These are phyloP conservation scores for Terebella lapidaria DNA, from an alignment of 2,888 invertebrate genomes.

Conservation along the genomic window DNA sequence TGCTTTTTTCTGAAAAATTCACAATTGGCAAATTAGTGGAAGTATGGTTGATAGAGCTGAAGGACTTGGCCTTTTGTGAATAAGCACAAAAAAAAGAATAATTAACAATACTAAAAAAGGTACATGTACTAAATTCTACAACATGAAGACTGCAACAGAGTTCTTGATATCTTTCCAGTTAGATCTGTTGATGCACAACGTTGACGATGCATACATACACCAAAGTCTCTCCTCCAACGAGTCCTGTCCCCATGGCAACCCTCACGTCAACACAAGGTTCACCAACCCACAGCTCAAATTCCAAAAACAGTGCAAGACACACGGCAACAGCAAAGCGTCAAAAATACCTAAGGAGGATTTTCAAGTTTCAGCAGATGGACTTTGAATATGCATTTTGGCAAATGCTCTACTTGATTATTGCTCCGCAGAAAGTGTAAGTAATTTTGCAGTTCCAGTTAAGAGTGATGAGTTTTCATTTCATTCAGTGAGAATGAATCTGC, in stretches of 20 bases:
- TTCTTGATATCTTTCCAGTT: too few species aligned
- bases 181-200: too few species aligned
- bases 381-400: constrained; percentile 99
- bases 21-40: too few species aligned
- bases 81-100: too few species aligned
- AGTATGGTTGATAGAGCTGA: too few species aligned
- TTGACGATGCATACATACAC: background rate
- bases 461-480: background rate
- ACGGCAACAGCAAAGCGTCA: constrained; percentile 74
- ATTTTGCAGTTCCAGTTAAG: background rate
- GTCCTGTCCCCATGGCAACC: too few species aligned
- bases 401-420: constrained; percentile 88
- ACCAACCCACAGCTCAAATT: background rate
- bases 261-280: background rate
- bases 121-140: too few species aligned
- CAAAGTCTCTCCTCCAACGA: constrained; percentile 1
- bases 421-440: constrained; percentile 82
- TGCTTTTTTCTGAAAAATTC: too few species aligned
- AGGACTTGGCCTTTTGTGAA: too few species aligned
- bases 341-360: constrained; percentile 57
- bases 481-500: too few species aligned
- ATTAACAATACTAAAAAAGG: too few species aligned
- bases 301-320: background rate
- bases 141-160: too few species aligned
- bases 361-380: constrained; percentile 94